phyloP scores from a whole-genome alignment of 2,797 vertebrate genomes.

The Emydoidea blandingii region DNA sequence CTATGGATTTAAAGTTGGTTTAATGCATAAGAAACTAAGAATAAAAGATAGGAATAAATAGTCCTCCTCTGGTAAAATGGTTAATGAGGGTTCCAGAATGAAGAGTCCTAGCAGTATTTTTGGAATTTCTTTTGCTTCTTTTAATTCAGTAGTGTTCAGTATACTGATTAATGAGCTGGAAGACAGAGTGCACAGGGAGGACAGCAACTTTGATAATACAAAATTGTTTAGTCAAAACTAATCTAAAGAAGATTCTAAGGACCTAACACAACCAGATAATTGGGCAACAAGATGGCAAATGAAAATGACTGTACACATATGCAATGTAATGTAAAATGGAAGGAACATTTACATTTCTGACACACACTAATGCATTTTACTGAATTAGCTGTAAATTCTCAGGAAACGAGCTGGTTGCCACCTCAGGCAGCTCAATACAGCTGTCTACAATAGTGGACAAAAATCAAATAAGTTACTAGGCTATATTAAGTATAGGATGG shows the following conservation, averaged over 20 bases:
- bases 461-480: not conserved
- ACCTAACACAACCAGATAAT: not conserved
- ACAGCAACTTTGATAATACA: not conserved
- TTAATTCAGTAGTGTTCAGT: not conserved
- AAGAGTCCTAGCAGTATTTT: not conserved
- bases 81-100: not conserved
- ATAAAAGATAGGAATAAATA: not conserved
- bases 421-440: not conserved
- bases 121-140: not conserved
- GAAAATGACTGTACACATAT: not conserved
- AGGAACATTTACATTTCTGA: not conserved
- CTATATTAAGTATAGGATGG: not conserved
- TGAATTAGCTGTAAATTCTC: not conserved
- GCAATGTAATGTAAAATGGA: not conserved
- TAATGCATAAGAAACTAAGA: not conserved
- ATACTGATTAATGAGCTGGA: not conserved
- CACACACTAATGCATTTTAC: not conserved
- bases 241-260: not conserved
- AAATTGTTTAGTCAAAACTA: not conserved
- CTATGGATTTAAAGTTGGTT: not conserved
- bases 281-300: not conserved
- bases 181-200: not conserved
- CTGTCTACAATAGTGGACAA: not conserved
- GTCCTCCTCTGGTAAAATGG: not conserved
- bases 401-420: not conserved